Percentiles rank a stretch among this genome's conserved stretches.
Evolutionary conservation across 2,113 vertebrate genomes (phyloP).

Genomic region (Dissostichus mawsoni): DNA sequence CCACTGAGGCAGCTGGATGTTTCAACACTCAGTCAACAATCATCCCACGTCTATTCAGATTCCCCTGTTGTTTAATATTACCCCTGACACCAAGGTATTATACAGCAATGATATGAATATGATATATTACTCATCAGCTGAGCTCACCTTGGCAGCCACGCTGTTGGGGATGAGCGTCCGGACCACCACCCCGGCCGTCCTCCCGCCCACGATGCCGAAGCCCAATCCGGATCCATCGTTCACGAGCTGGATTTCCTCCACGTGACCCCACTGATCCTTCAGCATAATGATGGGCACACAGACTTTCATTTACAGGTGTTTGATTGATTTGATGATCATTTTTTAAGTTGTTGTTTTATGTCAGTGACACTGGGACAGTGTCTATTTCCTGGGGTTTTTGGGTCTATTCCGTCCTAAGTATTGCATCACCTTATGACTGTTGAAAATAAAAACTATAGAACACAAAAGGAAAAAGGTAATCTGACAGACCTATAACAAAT

Average conservation of each 20-base stretch:
- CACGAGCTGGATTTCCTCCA: conserved; percentile 93
- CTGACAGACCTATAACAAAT: background rate
- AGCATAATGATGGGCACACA: background rate
- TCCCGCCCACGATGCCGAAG: conserved; percentile 97
- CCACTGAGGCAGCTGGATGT: background rate
- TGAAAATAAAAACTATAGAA: too few species aligned
- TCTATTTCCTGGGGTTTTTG: too few species aligned
- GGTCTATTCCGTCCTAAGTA: too few species aligned
- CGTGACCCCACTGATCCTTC: conserved; percentile 90
- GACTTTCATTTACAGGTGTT: background rate
- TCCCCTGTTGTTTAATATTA: background rate
- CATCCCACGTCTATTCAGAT: background rate
- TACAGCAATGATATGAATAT: background rate
- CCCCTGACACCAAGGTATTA: background rate
- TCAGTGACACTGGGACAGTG: too few species aligned
- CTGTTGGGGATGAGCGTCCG: conserved; percentile 92
- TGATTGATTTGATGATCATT: too few species aligned
- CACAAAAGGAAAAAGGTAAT: background rate
- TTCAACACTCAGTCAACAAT: background rate
- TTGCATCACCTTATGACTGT: too few species aligned
- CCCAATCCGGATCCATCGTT: conserved; percentile 97
- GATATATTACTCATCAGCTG: background rate
- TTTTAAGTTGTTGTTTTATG: too few species aligned
- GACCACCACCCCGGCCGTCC: conserved; percentile 91
- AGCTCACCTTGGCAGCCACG: conserved; percentile 85